Conservation (phyloP, 2,888 invertebrate genomes). For the Ichneumon xanthorius region DNA sequence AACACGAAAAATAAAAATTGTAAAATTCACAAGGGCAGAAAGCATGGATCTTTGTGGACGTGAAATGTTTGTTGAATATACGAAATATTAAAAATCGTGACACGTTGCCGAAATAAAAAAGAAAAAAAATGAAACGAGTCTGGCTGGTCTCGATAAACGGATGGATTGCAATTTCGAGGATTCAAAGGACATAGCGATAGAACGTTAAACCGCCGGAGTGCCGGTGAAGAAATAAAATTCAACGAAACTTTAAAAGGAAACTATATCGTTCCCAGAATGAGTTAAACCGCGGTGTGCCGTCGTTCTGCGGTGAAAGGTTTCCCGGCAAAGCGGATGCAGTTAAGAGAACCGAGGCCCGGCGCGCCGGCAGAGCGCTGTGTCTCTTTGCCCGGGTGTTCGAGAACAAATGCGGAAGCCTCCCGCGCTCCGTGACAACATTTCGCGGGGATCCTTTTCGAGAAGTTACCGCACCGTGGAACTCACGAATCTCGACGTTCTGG, state of each 20-base stretch:
- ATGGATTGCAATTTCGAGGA: background rate
- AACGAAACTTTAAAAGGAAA: conserved; percentile 16
- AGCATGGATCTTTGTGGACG: too few relatives aligned
- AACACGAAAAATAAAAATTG: too few relatives aligned
- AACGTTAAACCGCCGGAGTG: background rate
- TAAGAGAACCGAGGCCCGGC: conserved; percentile 53
- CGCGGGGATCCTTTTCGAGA: conserved; percentile 21
- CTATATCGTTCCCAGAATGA: conserved; percentile 14
- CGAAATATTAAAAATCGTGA: too few relatives aligned
- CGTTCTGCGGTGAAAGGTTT: conserved; percentile 35
- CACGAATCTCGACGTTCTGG: conserved; percentile 40
- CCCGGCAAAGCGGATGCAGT: conserved; percentile 62
- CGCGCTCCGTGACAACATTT: conserved; percentile 7
- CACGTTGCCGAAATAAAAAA: too few relatives aligned
- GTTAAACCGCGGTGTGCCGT: conserved; percentile 40
- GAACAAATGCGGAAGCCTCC: conserved; percentile 42
- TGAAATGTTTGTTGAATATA: too few relatives aligned
- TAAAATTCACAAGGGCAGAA: too few relatives aligned
- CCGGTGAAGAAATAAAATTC: background rate
- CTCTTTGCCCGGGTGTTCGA: conserved; percentile 41
- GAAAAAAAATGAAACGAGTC: too few relatives aligned
- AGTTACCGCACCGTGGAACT: conserved; percentile 26
- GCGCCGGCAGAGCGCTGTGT: conserved; percentile 19
- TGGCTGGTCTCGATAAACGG: background rate
- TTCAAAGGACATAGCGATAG: background rate